These are phyloP conservation scores for Lasioglossum albipes DNA, from an alignment of 1,140 invertebrate genomes.

Conservation along the genomic window DNA sequence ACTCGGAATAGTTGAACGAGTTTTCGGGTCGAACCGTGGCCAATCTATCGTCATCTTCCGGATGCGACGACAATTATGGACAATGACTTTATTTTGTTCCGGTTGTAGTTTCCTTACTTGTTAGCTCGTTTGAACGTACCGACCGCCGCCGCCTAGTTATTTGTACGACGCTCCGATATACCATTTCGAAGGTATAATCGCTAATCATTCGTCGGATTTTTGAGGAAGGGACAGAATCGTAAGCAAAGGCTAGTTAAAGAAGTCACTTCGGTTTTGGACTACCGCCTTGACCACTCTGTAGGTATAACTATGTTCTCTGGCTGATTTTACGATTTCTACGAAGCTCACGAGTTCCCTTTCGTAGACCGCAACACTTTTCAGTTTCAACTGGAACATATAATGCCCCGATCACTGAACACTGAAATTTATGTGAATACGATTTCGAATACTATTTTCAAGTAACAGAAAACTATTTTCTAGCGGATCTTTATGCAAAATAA, in stretches of 20 bases:
- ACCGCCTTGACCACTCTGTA: conserved; percentile 32
- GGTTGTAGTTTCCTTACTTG: conserved; percentile 22
- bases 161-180: conserved; percentile 53
- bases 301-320: conserved; percentile 19
- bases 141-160: conserved; percentile 59
- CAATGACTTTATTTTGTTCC: conserved; percentile 59
- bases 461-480: too few species aligned
- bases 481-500: too few species aligned
- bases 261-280: conserved; percentile 1
- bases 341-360: conserved; percentile 11
- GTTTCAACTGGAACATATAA: neutral
- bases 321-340: conserved; percentile 56
- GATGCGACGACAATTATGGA: conserved; percentile 44
- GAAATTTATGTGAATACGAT: too few species aligned
- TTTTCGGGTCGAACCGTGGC: neutral
- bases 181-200: conserved; percentile 56
- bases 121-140: conserved; percentile 49
- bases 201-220: conserved; percentile 54
- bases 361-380: conserved; percentile 9
- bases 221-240: conserved; percentile 46
- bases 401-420: neutral
- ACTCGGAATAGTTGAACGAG: too few species aligned
- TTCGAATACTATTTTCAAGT: too few species aligned
- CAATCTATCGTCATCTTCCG: conserved; percentile 24
- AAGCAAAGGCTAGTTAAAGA: conserved; percentile 34